Evolutionary conservation across 1,140 invertebrate genomes (phyloP).

Genomic region (Drosophila ohnishii): DNA sequence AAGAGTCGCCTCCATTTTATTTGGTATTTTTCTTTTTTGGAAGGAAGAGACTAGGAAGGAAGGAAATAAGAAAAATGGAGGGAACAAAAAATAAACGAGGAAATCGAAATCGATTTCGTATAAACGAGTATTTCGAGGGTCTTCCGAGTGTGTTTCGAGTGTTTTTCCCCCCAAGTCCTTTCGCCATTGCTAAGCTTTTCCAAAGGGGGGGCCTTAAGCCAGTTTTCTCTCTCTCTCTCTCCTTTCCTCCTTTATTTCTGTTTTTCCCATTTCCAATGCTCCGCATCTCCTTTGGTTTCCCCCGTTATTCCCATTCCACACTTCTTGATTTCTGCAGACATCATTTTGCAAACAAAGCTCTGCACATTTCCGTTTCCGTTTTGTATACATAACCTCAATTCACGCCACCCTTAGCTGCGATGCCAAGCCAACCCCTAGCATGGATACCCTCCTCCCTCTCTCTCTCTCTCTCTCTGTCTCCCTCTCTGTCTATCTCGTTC

Average conservation of each 20-base stretch:
- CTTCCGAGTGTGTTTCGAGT: conserved; percentile 25
- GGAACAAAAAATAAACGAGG: conserved; percentile 23
- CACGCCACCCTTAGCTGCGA: conserved; percentile 59
- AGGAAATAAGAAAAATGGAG: background rate
- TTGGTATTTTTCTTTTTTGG: conserved; percentile 7
- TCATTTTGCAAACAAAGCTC: conserved; percentile 76
- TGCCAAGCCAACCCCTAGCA: conserved; percentile 10
- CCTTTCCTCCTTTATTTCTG: background rate
- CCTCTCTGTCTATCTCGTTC: background rate
- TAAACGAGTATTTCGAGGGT: conserved; percentile 25
- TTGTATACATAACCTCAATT: conserved; percentile 81
- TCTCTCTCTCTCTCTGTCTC: background rate
- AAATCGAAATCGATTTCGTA: conserved; percentile 51
- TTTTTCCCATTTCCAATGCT: conserved; percentile 4
- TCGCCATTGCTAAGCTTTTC: conserved; percentile 42
- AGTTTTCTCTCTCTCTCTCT: background rate
- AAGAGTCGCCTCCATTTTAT: conserved; percentile 27
- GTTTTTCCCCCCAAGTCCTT: conserved; percentile 16
- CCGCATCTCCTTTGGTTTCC: background rate
- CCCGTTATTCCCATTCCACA: conserved; percentile 1
- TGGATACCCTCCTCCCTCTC: background rate
- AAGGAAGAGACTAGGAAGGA: no score
- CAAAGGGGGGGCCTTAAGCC: conserved; percentile 27
- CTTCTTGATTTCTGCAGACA: conserved; percentile 42
- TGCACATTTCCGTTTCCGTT: conserved; percentile 80